Base-by-base conservation (phyloP, 2,797 vertebrate genomes). In the Phaenicophaeus curvirostris region DNA sequence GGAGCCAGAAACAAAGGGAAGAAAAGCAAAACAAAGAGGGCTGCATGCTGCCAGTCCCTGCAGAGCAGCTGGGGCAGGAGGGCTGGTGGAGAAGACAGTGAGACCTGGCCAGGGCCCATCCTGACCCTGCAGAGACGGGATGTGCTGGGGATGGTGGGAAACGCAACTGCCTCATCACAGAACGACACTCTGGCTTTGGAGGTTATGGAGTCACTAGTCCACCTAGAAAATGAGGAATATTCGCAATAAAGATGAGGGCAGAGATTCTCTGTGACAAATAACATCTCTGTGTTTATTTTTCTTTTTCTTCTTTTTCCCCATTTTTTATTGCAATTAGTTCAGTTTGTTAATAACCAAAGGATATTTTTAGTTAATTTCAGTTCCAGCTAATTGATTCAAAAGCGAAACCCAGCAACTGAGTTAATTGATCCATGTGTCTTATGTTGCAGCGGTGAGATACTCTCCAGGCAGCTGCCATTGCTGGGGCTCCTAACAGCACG, bases 331-430 rank as follows among this genome's bases (percentile, higher is more conserved):
- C 93, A 92, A 93, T 92, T 96, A 96, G 96, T 87, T 96, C 74
- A 7, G 79, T 95, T 91, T 96, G 97, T 96, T 98, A 97, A 96
- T 97, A 97, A 96, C 94, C 91, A 90, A 96, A 95, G 95, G 96
- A 95, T 93, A 96, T 94, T 96, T 97, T 97, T 94, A 97, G 95
- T 97, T 97, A 97, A 95, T 97, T 97, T 97, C 91, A 80, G 96
- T 96, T 96, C 92, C 84, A 85, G 91, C 89, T 94, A 96, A 96
- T 96, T 96, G 97, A 96, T 95, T 96, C 93, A 75, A 95, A 93
- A 97, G 96, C 41, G 81, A 96, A 96, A 97, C 94, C 90, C 96
- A 95, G 96, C 93, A 73, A 92, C 93, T 87, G 96, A 91, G 94
- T 69, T 94, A 96, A 97, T 95, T 93, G 97, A 97, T 97, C 97